Conservation (phyloP, 2,113 vertebrate genomes). For the Orthonyx spaldingii region DNA sequence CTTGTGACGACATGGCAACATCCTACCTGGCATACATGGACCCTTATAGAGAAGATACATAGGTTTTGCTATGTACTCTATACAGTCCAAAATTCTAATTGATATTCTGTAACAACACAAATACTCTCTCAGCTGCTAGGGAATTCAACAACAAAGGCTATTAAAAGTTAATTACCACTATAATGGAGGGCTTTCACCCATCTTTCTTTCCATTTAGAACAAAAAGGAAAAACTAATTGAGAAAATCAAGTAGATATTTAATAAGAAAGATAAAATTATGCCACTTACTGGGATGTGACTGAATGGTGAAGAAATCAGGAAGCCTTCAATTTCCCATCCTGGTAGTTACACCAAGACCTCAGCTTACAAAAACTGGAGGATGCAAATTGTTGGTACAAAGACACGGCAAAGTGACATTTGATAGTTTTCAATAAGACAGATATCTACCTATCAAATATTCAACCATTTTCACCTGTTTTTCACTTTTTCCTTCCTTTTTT, state of each 20-base stretch:
- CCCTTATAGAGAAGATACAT: not conserved
- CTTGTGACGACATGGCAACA: not conserved
- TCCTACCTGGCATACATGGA: not conserved
- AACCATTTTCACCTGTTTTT: not conserved
- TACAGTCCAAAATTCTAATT: not conserved
- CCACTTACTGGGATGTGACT: not conserved
- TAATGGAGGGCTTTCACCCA: not conserved
- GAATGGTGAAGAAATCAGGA: not conserved
- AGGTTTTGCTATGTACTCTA: not conserved
- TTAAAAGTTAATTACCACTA: constrained; percentile 10
- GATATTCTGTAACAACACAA: not conserved
- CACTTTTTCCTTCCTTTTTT: not conserved
- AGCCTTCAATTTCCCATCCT: not conserved
- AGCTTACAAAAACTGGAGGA: not conserved
- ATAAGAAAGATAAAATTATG: not conserved
- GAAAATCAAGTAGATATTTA: not conserved
- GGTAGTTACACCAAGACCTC: not conserved
- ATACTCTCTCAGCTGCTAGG: not conserved
- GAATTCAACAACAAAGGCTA: constrained; percentile 28
- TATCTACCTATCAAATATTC: not conserved
- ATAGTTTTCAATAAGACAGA: not conserved
- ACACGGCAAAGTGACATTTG: not conserved
- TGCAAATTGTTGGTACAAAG: not conserved
- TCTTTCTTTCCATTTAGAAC: not conserved
- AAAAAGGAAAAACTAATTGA: not conserved